Base-by-base conservation (phyloP, 2,888 invertebrate species). In the Subacronicta megacephala region DNA sequence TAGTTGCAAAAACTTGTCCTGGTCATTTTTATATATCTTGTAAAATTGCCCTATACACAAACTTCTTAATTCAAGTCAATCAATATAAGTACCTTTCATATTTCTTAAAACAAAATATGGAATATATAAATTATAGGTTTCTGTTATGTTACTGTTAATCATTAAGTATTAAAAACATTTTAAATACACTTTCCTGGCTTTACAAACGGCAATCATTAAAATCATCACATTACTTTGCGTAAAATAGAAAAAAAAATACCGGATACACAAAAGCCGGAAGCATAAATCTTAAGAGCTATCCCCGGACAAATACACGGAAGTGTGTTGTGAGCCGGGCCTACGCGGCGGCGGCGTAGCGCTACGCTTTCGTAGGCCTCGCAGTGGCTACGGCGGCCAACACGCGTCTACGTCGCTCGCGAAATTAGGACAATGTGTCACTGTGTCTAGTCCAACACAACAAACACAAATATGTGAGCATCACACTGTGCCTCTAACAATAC, bases 341-440 rank as follows among this genome's bases (percentile, higher is more conserved):
- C 85, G 84, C 85, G 80, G 83, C 82, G 80, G 78, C 84, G 85
- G 82, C 90, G 89, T 90, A 90, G 89, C 87, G 85, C 89, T 90
- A 88, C 88, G 89, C 75, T 77, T 78, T 84, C 90, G 92, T 93
- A 93, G 92, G 91, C 92, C 90, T 86, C 81, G 83, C 90, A 92
- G 90, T 90, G 89, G 87, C 90, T 89, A 89, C 90, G 87, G 77
- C 80, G 82, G 75, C 81, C 80, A 75, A 73, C 84, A 82, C 89
- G 88, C 84, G 85, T 84, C 79, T 81, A 78, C 84, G 84, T 83
- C 81, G 81, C 67, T 62, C 79, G 67, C 64, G 75, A 76, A 89
- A 81, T 80, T 88, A 90, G 88, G 88, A 88, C 89, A 90, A 81
- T 78, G 86, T 90, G 90, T 87, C 89, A 91, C 65, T 84, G 83